Conservation (phyloP, 2,888 invertebrate genomes). For the Orthonychiurus folsomi region DNA sequence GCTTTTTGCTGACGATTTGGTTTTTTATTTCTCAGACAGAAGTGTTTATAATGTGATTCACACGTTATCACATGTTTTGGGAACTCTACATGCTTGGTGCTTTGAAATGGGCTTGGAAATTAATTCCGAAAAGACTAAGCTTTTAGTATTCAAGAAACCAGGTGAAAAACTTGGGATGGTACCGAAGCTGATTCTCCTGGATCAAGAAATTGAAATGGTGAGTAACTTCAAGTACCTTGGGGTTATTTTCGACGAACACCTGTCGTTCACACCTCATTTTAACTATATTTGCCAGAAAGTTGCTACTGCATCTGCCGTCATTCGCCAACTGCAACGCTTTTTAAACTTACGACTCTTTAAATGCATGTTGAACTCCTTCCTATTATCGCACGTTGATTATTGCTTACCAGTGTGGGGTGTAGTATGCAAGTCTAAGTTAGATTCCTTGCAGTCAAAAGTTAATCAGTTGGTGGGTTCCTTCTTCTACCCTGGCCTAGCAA, state of each 20-base stretch:
- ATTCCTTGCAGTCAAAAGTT: conserved; percentile 5
- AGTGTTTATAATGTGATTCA: neutral
- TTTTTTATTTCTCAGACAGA: conserved; percentile 1
- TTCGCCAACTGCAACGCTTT: neutral
- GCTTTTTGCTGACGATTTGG: conserved; percentile 14
- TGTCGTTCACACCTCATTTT: conserved; percentile 11
- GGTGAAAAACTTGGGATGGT: neutral
- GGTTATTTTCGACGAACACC: neutral
- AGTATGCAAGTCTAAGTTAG: neutral
- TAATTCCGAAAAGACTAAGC: conserved; percentile 9
- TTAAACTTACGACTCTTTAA: too few relatives aligned
- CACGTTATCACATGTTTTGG: neutral
- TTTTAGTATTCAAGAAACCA: neutral
- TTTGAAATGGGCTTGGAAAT: neutral
- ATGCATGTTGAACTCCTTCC: too few relatives aligned
- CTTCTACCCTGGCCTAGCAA: too few relatives aligned
- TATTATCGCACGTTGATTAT: conserved; percentile 8
- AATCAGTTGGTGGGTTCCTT: conserved; percentile 5
- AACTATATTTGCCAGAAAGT: too few relatives aligned
- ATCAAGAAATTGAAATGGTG: neutral
- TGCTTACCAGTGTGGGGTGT: conserved; percentile 6
- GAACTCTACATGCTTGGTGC: conserved; percentile 3
- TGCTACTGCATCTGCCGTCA: too few relatives aligned
- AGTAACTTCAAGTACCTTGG: conserved; percentile 13
- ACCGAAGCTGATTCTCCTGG: neutral